These are phyloP conservation scores for Drosophila macrospina DNA, from an alignment of 2,888 invertebrate genomes.

Conservation along the genomic window DNA sequence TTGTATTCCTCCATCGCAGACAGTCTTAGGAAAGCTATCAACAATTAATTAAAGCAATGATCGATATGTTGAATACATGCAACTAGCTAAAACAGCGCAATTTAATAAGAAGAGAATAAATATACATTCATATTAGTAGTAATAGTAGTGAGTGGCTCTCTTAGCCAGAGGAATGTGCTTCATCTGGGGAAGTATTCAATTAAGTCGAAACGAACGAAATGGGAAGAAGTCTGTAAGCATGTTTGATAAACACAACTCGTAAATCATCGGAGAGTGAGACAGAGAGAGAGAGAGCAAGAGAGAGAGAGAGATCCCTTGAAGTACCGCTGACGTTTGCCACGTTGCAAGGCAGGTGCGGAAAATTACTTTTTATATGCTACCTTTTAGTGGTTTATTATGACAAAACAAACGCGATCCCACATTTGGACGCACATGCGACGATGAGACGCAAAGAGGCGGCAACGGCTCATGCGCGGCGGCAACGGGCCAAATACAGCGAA, in stretches of 20 bases:
- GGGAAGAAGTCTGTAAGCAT: constrained; percentile 58
- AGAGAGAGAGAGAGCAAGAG: constrained; percentile 12
- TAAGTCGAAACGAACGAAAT: constrained; percentile 54
- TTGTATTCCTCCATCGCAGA: too few relatives aligned
- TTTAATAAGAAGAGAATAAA: neutral
- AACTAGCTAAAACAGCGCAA: neutral
- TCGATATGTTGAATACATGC: neutral
- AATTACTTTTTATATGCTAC: constrained; percentile 82
- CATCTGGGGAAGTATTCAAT: constrained; percentile 65
- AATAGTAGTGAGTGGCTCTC: constrained; percentile 7
- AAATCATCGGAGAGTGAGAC: constrained; percentile 61
- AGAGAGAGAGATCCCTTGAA: constrained; percentile 62
- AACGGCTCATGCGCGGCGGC: constrained; percentile 69
- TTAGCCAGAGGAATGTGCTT: constrained; percentile 35
- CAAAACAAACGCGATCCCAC: constrained; percentile 74
- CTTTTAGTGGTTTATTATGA: constrained; percentile 83
- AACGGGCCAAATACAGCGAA: constrained; percentile 9
- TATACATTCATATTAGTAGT: neutral
- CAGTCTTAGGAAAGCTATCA: too few relatives aligned
- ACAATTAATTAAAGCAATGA: neutral
- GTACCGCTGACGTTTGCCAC: constrained; percentile 70
- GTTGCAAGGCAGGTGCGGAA: constrained; percentile 82
- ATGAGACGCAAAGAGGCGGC: constrained; percentile 3
- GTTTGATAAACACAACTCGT: constrained; percentile 67
- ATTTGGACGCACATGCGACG: constrained; percentile 53